These are phyloP conservation scores for Mungos mungo DNA, from an alignment of 2,113 vertebrate species.

Conservation along the genomic window DNA sequence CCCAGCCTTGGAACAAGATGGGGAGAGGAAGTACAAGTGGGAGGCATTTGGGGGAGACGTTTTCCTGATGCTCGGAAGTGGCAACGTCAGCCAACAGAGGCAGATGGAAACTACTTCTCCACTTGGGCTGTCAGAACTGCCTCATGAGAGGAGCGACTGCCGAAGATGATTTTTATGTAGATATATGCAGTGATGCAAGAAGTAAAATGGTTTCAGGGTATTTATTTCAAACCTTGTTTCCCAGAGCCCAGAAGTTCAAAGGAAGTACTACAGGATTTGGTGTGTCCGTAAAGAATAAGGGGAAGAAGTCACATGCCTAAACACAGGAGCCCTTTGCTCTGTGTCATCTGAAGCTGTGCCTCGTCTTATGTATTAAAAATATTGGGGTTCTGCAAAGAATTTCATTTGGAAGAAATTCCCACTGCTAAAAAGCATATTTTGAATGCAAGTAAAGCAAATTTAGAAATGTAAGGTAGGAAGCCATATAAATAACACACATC, in stretches of 20 bases:
- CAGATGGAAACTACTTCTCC: background rate
- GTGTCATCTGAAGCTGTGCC: background rate
- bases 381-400: background rate
- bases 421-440: background rate
- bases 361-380: background rate
- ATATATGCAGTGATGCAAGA: background rate
- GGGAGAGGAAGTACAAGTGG: background rate
- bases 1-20: background rate
- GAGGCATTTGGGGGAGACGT: rapidly evolving
- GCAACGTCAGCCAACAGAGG: background rate
- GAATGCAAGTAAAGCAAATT: background rate
- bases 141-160: background rate
- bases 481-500: background rate
- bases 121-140: background rate
- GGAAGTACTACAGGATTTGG: background rate
- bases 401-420: background rate
- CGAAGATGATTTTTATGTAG: background rate
- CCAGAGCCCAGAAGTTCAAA: background rate
- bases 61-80: background rate
- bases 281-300: rapidly evolving
- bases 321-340: rapidly evolving
- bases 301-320: background rate
- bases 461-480: background rate
- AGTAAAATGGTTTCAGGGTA: background rate
- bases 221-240: background rate